Evolutionary conservation across 2,888 invertebrate species (phyloP).

Genomic region (Temnothorax unifasciatus): DNA sequence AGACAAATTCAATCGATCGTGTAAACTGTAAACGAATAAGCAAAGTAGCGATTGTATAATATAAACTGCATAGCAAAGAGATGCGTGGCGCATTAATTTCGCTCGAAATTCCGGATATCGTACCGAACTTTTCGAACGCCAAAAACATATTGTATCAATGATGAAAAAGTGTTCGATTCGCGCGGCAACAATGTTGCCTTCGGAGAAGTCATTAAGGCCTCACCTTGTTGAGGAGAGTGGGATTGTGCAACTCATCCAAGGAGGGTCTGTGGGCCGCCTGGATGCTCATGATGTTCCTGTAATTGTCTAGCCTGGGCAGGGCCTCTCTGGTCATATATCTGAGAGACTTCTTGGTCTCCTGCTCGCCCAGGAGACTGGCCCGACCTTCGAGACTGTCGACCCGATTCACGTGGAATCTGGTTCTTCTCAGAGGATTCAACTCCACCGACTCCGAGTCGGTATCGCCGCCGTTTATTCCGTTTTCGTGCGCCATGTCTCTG

Average conservation of each 20-base stretch:
- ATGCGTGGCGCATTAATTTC: neutral
- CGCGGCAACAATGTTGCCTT: neutral
- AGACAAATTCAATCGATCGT: neutral
- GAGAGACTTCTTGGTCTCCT: slow-evolving; percentile 83
- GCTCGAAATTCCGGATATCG: neutral
- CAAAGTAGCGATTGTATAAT: neutral
- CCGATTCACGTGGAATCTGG: slow-evolving; percentile 89
- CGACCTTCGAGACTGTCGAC: slow-evolving; percentile 87
- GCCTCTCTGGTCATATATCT: slow-evolving; percentile 94
- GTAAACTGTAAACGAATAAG: neutral
- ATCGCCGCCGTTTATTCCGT: slow-evolving; percentile 77
- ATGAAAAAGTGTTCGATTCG: neutral
- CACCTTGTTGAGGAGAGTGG: slow-evolving; percentile 93
- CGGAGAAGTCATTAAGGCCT: slow-evolving; percentile 68
- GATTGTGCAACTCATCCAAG: slow-evolving; percentile 95
- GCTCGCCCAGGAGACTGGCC: slow-evolving; percentile 84
- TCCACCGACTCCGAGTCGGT: slow-evolving; percentile 83
- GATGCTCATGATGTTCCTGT: slow-evolving; percentile 95
- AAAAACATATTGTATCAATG: neutral
- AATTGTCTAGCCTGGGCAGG: slow-evolving; percentile 94
- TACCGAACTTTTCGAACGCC: neutral
- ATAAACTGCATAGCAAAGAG: neutral
- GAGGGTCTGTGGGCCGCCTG: slow-evolving; percentile 95
- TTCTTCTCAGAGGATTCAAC: slow-evolving; percentile 85
- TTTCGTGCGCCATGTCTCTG: slow-evolving; percentile 80